These are phyloP conservation scores for Pleuronectes platessa DNA, from an alignment of 2,113 vertebrate genomes.

Conservation along the genomic window DNA sequence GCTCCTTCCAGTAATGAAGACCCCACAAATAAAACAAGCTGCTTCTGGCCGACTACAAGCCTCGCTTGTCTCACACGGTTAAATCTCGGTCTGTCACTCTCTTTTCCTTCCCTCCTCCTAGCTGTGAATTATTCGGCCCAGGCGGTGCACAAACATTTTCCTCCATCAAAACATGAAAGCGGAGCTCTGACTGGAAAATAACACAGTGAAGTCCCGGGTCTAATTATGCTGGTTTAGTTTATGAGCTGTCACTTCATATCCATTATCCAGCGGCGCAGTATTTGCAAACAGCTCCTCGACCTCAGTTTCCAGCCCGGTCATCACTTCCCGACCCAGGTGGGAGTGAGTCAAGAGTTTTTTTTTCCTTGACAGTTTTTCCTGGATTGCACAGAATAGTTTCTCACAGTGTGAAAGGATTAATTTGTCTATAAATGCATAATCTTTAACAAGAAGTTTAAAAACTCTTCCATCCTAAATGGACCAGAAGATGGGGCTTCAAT, in stretches of 20 bases:
- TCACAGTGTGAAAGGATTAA: neutral
- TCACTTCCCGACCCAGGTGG: conserved; percentile 66
- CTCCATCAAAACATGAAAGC: conserved; percentile 73
- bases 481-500: too few species aligned
- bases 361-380: conserved; percentile 16
- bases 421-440: too few species aligned
- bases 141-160: conserved; percentile 45
- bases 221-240: conserved; percentile 76
- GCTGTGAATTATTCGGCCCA: conserved; percentile 44
- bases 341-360: conserved; percentile 44
- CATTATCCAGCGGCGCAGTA: conserved; percentile 59
- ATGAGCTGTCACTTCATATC: conserved; percentile 64
- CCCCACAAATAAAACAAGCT: conserved; percentile 39
- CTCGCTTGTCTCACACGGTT: conserved; percentile 22
- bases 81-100: conserved; percentile 31
- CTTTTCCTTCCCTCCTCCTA: conserved; percentile 9
- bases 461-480: too few species aligned
- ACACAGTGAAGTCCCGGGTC: conserved; percentile 56
- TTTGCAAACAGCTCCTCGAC: conserved; percentile 34
- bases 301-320: too few species aligned
- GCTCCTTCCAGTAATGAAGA: too few species aligned
- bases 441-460: too few species aligned
- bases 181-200: conserved; percentile 70
- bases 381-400: neutral
- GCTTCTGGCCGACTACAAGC: conserved; percentile 16